Evolutionary conservation across 2,888 invertebrate species (phyloP).

Genomic region (Hirtodrosophila alboralis): DNA sequence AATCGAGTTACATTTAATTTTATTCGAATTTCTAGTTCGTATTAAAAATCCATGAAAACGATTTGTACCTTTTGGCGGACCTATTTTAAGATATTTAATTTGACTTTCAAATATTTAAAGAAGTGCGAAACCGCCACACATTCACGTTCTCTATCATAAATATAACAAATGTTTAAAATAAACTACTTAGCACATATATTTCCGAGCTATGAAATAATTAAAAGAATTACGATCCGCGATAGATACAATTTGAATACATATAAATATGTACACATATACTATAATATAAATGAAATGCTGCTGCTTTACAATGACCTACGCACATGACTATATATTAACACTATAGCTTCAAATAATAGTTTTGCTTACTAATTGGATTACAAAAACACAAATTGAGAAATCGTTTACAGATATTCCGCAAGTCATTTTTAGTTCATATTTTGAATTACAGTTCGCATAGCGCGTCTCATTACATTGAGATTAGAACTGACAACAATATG

Average conservation of each 20-base stretch:
- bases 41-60: neutral
- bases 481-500: no score
- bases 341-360: slow-evolving; percentile 26
- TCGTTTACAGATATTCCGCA: slow-evolving; percentile 16
- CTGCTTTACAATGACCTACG: slow-evolving; percentile 30
- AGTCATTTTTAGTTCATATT: slow-evolving; percentile 11
- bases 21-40: no score
- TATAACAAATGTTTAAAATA: slow-evolving; percentile 8
- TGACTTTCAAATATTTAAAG: no score
- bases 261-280: slow-evolving; percentile 13
- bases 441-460: slow-evolving; percentile 14
- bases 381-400: slow-evolving; percentile 11
- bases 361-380: slow-evolving; percentile 28
- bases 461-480: no score
- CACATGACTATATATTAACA: slow-evolving; percentile 31
- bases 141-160: neutral
- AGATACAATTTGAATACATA: slow-evolving; percentile 20
- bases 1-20: no score
- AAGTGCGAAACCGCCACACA: slow-evolving; percentile 2
- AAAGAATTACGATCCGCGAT: slow-evolving; percentile 14
- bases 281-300: slow-evolving; percentile 14
- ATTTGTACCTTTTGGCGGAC: neutral
- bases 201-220: slow-evolving; percentile 11
- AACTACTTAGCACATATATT: slow-evolving; percentile 11
- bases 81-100: no score